Conservation (phyloP, 2,888 invertebrate species). For the Cephus pulcher region DNA sequence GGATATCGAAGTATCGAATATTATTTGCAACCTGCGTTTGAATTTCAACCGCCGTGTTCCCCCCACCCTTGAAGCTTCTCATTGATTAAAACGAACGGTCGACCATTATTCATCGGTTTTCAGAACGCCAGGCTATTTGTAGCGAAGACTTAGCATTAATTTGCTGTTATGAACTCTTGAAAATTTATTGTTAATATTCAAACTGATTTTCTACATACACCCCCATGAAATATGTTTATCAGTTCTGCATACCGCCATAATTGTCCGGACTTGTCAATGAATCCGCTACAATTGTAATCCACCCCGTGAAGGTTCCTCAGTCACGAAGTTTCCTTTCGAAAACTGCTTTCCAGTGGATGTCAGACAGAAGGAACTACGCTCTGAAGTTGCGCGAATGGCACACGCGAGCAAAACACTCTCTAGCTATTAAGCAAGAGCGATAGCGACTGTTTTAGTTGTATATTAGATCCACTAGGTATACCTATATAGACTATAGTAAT, state of each 20-base stretch:
- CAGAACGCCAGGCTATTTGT: background rate
- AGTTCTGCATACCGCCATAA: too few relatives aligned
- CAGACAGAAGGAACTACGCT: slow-evolving; percentile 57
- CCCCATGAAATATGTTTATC: too few relatives aligned
- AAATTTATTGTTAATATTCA: background rate
- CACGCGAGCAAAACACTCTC: slow-evolving; percentile 13
- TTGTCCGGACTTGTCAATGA: background rate
- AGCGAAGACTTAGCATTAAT: background rate
- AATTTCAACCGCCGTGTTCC: background rate
- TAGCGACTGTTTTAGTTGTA: slow-evolving; percentile 16
- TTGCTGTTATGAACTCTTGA: background rate
- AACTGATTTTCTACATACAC: too few relatives aligned
- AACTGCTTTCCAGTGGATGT: slow-evolving; percentile 51
- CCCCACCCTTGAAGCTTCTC: background rate
- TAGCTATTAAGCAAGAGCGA: slow-evolving; percentile 5
- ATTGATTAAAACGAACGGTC: background rate
- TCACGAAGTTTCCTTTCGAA: slow-evolving; percentile 38
- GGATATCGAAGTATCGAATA: background rate
- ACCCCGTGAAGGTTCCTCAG: background rate
- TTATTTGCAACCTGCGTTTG: background rate
- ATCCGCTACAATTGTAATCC: background rate
- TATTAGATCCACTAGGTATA: background rate
- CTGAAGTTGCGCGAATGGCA: slow-evolving; percentile 42
- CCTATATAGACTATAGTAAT: background rate
- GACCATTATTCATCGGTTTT: background rate